Percentiles rank a stretch among this genome's conserved stretches.
Evolutionary conservation across 2,888 invertebrate species (phyloP).

Genomic region (Agriopis leucophaearia): DNA sequence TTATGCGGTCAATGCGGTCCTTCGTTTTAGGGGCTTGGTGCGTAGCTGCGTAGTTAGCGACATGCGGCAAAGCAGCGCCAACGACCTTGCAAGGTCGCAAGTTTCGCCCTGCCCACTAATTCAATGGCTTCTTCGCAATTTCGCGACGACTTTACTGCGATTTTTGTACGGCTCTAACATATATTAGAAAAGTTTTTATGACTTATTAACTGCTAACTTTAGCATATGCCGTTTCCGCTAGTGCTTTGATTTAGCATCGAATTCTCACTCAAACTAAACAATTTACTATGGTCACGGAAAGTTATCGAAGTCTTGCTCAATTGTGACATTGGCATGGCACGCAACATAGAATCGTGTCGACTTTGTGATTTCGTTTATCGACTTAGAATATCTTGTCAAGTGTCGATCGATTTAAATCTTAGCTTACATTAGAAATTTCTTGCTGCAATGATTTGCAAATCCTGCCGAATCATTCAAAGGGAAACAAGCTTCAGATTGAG

Average conservation of each 20-base stretch:
- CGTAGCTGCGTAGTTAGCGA: conserved; percentile 44
- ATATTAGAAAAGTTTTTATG: conserved; percentile 11
- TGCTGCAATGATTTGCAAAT: neutral
- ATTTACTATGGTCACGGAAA: conserved; percentile 35
- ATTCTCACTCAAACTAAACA: conserved; percentile 26
- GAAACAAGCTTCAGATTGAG: neutral
- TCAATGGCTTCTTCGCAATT: conserved; percentile 53
- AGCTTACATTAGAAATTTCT: neutral
- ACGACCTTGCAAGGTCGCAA: conserved; percentile 74
- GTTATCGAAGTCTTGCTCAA: conserved; percentile 42
- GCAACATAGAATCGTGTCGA: conserved; percentile 27
- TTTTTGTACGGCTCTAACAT: conserved; percentile 29
- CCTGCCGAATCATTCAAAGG: neutral
- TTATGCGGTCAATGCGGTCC: conserved; percentile 50
- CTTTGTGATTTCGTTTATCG: conserved; percentile 16
- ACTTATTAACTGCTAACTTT: conserved; percentile 12
- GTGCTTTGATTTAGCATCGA: conserved; percentile 9
- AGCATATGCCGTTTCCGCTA: conserved; percentile 1
- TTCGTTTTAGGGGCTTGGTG: conserved; percentile 46
- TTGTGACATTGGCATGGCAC: conserved; percentile 41
- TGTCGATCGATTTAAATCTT: neutral
- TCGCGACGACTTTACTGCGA: conserved; percentile 50
- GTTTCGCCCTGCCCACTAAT: conserved; percentile 52
- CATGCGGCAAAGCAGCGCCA: conserved; percentile 56
- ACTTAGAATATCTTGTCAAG: neutral